Evolutionary conservation across 2,113 vertebrate genomes (phyloP).

Genomic region (Peromyscus polionotus): DNA sequence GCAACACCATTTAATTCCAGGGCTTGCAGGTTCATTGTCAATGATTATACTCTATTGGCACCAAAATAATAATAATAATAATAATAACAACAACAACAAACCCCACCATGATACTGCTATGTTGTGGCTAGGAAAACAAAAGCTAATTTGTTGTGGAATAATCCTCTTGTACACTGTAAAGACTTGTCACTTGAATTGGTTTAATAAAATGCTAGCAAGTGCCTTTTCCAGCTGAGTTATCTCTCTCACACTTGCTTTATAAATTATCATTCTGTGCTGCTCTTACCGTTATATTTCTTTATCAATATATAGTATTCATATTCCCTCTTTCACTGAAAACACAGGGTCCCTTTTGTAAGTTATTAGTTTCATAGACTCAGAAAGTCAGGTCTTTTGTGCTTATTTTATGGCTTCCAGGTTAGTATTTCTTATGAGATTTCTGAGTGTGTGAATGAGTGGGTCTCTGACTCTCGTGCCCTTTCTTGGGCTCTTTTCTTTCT

Average conservation of each 20-base stretch:
- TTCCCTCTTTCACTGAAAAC: not conserved
- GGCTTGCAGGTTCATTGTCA: not conserved
- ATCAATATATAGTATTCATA: not conserved
- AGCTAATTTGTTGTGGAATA: conserved; percentile 13
- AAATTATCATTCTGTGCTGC: not conserved
- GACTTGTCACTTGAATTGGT: not conserved
- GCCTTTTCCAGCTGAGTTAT: not conserved
- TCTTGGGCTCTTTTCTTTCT: not conserved
- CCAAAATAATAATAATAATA: too few species aligned
- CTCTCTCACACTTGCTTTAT: not conserved
- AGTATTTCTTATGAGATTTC: not conserved
- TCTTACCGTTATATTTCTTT: not conserved
- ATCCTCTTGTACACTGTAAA: not conserved
- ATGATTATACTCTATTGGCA: not conserved
- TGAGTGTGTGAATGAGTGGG: not conserved
- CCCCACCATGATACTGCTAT: not conserved
- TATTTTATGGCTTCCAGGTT: not conserved
- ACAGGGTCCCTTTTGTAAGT: not conserved
- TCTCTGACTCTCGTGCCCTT: not conserved
- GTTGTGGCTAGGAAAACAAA: conserved; percentile 6
- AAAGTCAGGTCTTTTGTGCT: not conserved
- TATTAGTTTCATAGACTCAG: not conserved
- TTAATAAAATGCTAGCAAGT: not conserved
- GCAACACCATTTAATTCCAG: not conserved
- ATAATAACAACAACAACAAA: not conserved